These are phyloP conservation scores for Stictonetta naevosa DNA, from an alignment of 2,113 vertebrate genomes.

Conservation along the genomic window DNA sequence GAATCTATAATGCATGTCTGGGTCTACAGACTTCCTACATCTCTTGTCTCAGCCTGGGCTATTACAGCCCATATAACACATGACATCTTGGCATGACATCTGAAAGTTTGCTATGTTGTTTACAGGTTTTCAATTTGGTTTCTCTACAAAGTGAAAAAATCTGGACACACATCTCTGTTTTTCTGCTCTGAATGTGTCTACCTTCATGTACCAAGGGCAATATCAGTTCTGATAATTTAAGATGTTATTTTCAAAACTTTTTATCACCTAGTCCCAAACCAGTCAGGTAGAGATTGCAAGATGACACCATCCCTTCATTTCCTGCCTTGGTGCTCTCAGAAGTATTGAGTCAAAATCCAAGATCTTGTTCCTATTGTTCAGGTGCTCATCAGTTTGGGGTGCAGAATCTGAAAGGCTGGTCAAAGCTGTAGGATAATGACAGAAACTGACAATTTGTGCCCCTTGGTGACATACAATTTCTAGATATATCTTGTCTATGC, in stretches of 20 bases:
- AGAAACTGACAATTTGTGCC: background rate
- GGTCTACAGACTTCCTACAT: background rate
- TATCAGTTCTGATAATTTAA: background rate
- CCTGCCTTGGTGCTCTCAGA: background rate
- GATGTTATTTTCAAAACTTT: background rate
- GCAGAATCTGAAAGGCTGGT: background rate
- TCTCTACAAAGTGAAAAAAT: background rate
- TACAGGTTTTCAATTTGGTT: background rate
- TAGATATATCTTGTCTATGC: background rate
- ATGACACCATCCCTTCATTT: background rate
- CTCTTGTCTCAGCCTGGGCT: background rate
- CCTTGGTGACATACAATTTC: background rate
- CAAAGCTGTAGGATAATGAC: background rate
- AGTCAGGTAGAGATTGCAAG: background rate
- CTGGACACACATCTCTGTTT: background rate
- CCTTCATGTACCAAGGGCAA: background rate
- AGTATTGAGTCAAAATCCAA: background rate
- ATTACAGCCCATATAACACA: background rate
- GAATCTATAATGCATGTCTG: background rate
- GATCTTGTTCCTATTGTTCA: background rate
- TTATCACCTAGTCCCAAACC: background rate
- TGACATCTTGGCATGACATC: background rate
- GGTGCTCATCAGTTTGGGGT: background rate
- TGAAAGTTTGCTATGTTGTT: background rate
- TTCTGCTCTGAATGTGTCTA: background rate